A percentile compares a stretch with the other conserved stretches of the same genome.
These are phyloP conservation scores for Myotis pilosus DNA, from an alignment of 2,797 vertebrate species.

Conservation along the genomic window DNA sequence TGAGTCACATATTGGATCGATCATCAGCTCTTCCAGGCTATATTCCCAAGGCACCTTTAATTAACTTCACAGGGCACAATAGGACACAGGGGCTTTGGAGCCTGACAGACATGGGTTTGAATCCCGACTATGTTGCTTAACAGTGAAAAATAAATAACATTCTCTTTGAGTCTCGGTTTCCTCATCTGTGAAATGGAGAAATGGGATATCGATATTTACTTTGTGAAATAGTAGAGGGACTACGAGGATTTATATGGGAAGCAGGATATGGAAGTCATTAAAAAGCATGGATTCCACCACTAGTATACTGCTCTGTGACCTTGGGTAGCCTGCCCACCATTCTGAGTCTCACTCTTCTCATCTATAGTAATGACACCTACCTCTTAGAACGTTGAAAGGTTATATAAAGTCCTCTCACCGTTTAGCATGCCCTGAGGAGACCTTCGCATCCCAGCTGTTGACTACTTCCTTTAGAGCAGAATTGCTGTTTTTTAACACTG, in stretches of 20 bases:
- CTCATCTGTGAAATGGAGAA: background rate
- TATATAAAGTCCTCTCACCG: background rate
- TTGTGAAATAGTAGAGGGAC: background rate
- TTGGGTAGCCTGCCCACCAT: background rate
- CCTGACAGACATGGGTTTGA: background rate
- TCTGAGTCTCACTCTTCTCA: constrained; percentile 28
- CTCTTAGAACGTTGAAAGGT: background rate
- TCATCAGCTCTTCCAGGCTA: background rate
- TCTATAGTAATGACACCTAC: background rate
- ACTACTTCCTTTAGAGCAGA: background rate
- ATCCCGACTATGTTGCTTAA: background rate
- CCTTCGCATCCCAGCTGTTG: too few relatives aligned
- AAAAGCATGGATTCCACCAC: background rate
- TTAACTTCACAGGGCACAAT: background rate
- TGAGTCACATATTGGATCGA: background rate
- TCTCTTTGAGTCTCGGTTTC: constrained; percentile 22
- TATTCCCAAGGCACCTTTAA: background rate
- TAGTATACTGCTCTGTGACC: background rate
- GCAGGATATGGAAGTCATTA: background rate
- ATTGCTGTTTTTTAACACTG: background rate
- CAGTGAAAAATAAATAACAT: background rate
- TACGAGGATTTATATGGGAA: background rate
- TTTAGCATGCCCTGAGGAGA: background rate
- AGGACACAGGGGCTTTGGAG: background rate
- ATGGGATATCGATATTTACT: background rate